A percentile compares a stretch with the other conserved stretches of the same genome.
Conservation (phyloP, 2,888 invertebrate species). For the Leucoptera coffeella region DNA sequence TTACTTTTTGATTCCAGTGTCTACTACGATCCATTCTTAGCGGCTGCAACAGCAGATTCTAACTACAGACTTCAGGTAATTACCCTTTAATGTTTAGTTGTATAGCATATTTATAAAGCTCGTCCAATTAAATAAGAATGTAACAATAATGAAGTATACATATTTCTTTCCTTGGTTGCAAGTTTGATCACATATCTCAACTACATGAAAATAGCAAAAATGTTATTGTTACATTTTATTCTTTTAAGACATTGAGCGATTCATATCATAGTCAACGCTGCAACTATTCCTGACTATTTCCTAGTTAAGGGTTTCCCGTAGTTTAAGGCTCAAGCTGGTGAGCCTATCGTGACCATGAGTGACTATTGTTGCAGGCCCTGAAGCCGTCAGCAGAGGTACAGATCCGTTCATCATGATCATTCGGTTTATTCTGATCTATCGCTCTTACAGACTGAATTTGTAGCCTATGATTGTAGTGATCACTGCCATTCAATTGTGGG, state of each 20-base stretch:
- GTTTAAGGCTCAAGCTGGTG: no score
- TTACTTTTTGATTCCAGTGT: no score
- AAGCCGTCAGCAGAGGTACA: slow-evolving; percentile 67
- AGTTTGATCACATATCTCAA: no score
- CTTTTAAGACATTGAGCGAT: no score
- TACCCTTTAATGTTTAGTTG: no score
- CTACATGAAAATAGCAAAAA: no score
- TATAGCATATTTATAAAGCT: no score
- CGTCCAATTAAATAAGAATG: no score
- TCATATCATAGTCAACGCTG: no score
- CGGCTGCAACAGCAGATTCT: slow-evolving; percentile 78
- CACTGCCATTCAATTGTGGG: slow-evolving; percentile 20
- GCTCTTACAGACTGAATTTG: neutral
- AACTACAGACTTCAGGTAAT: slow-evolving; percentile 90
- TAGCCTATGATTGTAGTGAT: neutral
- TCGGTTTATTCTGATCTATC: neutral
- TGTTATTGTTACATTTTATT: no score
- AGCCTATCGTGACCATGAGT: slow-evolving; percentile 26
- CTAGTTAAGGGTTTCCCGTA: neutral
- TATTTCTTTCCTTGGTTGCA: no score
- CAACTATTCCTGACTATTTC: neutral
- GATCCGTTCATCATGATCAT: neutral
- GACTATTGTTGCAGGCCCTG: slow-evolving; percentile 63
- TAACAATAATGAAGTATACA: no score
- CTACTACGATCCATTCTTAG: slow-evolving; percentile 94